These are phyloP conservation scores for Ambastaia sidthimunki DNA, from an alignment of 2,797 vertebrate genomes.

Conservation along the genomic window DNA sequence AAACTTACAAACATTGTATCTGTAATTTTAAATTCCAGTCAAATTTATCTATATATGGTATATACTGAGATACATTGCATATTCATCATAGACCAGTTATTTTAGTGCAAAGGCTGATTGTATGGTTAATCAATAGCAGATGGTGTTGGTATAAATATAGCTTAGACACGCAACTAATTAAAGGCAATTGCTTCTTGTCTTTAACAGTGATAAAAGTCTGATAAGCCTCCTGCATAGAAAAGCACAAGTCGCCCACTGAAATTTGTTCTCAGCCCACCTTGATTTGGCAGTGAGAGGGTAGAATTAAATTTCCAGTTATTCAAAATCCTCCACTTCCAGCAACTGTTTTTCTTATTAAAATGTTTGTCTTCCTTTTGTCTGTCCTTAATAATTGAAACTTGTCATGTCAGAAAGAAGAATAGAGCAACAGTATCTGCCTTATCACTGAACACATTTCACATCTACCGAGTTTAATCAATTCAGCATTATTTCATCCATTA, in stretches of 20 bases:
- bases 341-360: neutral
- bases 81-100: neutral
- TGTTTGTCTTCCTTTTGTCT: slow-evolving; percentile 11
- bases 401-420: neutral
- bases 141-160: neutral
- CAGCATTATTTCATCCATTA: slow-evolving; percentile 2
- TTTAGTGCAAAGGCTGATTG: neutral
- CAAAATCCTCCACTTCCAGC: neutral
- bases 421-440: neutral
- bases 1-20: too few relatives aligned
- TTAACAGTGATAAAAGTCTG: neutral
- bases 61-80: neutral
- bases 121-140: slow-evolving; percentile 14
- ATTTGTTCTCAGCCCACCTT: neutral
- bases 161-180: neutral
- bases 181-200: neutral
- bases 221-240: neutral
- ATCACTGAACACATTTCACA: neutral
- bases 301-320: neutral
- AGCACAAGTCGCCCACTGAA: neutral
- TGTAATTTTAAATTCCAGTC: neutral
- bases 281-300: neutral
- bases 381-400: slow-evolving; percentile 10
- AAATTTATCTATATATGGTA: neutral
- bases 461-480: slow-evolving; percentile 2